Conservation (phyloP, 1,140 invertebrate species). For the Bombus huntii region DNA sequence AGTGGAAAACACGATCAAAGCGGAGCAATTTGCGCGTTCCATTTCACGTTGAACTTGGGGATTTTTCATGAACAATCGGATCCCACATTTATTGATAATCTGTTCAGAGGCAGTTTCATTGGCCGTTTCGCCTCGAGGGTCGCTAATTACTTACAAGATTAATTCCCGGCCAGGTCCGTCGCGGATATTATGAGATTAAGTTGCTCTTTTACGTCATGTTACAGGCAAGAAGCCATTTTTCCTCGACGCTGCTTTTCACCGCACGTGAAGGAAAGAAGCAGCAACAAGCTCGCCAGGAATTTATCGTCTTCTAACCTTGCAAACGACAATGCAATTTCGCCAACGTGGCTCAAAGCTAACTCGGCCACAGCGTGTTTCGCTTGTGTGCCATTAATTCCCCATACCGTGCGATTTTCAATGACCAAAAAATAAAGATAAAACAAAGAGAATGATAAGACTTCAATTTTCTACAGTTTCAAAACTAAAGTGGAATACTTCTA, state of each 20-base stretch:
- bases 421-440: too few species aligned
- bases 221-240: conserved; percentile 49
- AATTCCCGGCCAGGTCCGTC: conserved; percentile 6
- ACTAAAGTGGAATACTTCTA: too few species aligned
- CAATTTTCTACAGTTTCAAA: too few species aligned
- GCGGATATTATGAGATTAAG: conserved; percentile 51
- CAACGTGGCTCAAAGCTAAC: conserved; percentile 14
- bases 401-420: not conserved
- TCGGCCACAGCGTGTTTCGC: conserved; percentile 17
- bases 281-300: conserved; percentile 10
- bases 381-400: not conserved
- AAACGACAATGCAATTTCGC: conserved; percentile 42
- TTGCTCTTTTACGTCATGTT: conserved; percentile 53
- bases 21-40: not conserved
- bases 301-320: conserved; percentile 43
- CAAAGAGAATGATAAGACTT: too few species aligned
- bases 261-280: not conserved
- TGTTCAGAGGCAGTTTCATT: not conserved
- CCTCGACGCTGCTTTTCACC: not conserved
- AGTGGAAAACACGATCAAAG: not conserved
- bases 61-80: conserved; percentile 42
- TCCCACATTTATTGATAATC: conserved; percentile 29
- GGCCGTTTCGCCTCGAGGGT: conserved; percentile 2
- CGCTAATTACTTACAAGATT: conserved; percentile 49
- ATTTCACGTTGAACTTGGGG: not conserved